phyloP scores from a whole-genome alignment of 2,113 vertebrate genomes.

The Manacus vitellinus region DNA sequence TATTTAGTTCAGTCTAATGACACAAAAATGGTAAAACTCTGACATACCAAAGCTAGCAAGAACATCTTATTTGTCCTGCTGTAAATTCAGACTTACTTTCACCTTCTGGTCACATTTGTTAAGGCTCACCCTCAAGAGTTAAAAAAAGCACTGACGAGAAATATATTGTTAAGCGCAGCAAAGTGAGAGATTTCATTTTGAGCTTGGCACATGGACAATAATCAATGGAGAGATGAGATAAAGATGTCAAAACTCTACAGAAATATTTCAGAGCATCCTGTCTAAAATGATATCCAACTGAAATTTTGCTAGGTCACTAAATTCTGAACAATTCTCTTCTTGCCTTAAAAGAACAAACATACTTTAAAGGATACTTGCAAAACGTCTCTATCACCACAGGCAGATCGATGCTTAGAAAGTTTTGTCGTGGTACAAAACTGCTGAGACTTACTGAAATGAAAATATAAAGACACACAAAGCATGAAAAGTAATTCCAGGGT shows the following conservation, averaged over 20 bases:
- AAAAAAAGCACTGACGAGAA: not conserved
- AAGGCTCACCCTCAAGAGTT: not conserved
- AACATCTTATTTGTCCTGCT: not conserved
- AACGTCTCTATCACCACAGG: slow-evolving; percentile 94
- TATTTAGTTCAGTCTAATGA: not conserved
- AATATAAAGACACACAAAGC: slow-evolving; percentile 13
- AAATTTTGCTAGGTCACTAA: not conserved
- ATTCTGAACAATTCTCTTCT: not conserved
- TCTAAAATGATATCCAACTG: slow-evolving; percentile 3
- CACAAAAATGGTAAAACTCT: not conserved
- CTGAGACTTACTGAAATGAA: slow-evolving; percentile 89
- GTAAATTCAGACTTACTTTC: not conserved
- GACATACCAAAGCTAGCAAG: not conserved
- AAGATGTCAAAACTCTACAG: not conserved
- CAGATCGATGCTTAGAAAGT: slow-evolving; percentile 89
- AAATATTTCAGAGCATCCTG: slow-evolving; percentile 10
- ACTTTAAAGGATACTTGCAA: slow-evolving; percentile 97
- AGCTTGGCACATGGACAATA: not conserved
- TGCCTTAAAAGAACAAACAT: slow-evolving; percentile 14
- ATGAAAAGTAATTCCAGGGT: not conserved
- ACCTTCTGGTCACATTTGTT: not conserved
- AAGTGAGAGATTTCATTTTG: not conserved
- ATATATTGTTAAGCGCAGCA: not conserved
- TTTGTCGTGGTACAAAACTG: slow-evolving; percentile 92
- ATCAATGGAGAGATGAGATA: not conserved